A percentile compares a stretch with the other conserved stretches of the same genome.
Conservation (phyloP, 2,113 vertebrate species). For the Promerops cafer region DNA sequence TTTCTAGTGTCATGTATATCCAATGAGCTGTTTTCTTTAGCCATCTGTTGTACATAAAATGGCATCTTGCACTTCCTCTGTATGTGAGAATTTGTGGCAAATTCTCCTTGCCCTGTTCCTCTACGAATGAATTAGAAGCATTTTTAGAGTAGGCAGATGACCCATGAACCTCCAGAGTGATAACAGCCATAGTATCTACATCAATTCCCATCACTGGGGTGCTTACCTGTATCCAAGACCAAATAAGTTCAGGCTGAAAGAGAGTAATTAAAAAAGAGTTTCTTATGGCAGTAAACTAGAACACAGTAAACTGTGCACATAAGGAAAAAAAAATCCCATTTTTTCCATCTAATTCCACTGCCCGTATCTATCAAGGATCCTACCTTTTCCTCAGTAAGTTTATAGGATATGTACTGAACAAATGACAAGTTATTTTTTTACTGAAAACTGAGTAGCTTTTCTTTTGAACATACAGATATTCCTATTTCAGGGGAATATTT, state of each 20-base stretch:
- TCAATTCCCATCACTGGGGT: neutral
- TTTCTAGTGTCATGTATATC: neutral
- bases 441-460: neutral
- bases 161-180: neutral
- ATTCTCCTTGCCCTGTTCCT: neutral
- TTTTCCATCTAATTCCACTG: neutral
- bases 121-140: neutral
- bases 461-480: neutral
- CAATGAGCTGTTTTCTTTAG: neutral
- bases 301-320: neutral
- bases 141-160: neutral
- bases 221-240: neutral
- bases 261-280: too few species aligned
- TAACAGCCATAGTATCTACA: neutral
- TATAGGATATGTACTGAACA: neutral
- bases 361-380: neutral
- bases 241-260: neutral
- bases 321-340: neutral
- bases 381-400: neutral
- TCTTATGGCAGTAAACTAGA: neutral
- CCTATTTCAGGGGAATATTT: neutral
- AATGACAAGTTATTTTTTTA: neutral
- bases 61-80: neutral
- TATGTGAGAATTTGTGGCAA: neutral
- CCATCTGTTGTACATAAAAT: neutral